These are phyloP conservation scores for Zoanthus gigantus DNA, from an alignment of 92 coral and sea anemone species.

Conservation along the genomic window DNA sequence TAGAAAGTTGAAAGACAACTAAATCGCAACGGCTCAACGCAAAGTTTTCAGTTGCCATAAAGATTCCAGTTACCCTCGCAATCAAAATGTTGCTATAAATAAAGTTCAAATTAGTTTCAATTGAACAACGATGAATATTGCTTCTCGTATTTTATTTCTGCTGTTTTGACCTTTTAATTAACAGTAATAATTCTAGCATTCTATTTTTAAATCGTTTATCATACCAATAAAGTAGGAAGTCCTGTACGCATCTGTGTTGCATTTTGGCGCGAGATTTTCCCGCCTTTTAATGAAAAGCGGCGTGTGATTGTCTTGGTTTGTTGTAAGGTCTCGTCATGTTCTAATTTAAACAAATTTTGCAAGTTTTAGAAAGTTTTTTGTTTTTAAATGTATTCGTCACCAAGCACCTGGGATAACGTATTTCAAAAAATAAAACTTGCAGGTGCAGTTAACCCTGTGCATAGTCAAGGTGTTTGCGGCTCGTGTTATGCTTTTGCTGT, in stretches of 20 bases:
- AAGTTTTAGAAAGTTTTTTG: background rate
- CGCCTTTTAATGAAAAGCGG: background rate
- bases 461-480: constrained; percentile 98
- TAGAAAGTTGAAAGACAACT: no score
- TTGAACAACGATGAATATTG: background rate
- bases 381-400: background rate
- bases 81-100: no score
- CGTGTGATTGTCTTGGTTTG: no score
- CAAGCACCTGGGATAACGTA: background rate
- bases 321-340: no score
- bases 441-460: constrained; percentile 95
- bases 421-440: background rate
- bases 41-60: no score
- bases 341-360: no score
- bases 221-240: no score
- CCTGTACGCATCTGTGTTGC: background rate
- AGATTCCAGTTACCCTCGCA: no score
- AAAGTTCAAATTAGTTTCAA: background rate
- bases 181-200: no score
- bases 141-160: background rate
- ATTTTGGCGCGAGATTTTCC: background rate
- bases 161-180: background rate
- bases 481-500: constrained; percentile 98
- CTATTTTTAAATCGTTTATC: no score
- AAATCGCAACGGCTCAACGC: no score